Evolutionary conservation across 2,113 vertebrate genomes (phyloP).

Genomic region (Phoxinus phoxinus): DNA sequence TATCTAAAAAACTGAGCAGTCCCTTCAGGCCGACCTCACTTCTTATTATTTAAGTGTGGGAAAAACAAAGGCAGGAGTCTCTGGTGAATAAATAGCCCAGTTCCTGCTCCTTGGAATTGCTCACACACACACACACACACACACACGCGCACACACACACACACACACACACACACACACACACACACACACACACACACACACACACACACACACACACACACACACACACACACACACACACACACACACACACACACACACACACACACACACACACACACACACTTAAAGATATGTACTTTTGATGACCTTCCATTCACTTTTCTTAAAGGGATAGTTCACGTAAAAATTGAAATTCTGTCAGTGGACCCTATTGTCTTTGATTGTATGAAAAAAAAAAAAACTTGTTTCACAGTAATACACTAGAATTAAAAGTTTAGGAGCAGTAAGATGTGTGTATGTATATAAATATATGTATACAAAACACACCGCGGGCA

Average conservation of each 20-base stretch:
- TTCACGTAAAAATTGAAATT: neutral
- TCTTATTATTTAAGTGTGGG: conserved; percentile 43
- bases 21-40: neutral
- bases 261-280: neutral
- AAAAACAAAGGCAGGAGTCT: conserved; percentile 28
- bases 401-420: too few relatives aligned
- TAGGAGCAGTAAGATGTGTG: too few relatives aligned
- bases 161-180: neutral
- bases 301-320: neutral
- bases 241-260: neutral
- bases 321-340: neutral
- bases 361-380: neutral
- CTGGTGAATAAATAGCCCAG: conserved; percentile 16
- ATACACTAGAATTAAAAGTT: too few relatives aligned
- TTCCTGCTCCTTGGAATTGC: neutral
- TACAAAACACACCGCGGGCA: neutral
- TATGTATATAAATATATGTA: too few relatives aligned
- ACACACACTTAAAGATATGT: neutral
- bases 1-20: conserved; percentile 13
- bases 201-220: neutral
- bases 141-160: neutral
- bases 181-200: neutral
- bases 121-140: neutral
- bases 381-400: neutral
- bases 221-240: neutral